Conservation (phyloP, 2,113 vertebrate genomes). For the Amazona guildingii region DNA sequence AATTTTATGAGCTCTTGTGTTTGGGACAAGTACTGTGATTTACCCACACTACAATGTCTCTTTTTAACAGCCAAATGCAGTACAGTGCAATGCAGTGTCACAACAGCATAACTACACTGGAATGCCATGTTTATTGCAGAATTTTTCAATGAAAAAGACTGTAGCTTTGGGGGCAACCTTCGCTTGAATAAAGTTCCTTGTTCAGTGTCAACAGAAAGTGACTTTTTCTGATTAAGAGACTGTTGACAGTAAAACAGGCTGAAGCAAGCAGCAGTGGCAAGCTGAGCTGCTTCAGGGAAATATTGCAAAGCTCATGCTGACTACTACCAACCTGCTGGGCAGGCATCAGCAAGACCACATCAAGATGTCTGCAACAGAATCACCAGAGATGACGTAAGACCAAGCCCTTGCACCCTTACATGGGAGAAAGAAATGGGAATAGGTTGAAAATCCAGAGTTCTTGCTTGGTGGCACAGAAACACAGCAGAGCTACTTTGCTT, state of each 20-base stretch:
- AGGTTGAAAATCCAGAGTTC: background rate
- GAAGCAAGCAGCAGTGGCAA: background rate
- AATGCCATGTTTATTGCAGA: background rate
- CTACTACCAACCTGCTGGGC: background rate
- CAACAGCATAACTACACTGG: background rate
- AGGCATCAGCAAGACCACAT: background rate
- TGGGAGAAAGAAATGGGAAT: background rate
- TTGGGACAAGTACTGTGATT: background rate
- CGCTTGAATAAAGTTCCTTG: background rate
- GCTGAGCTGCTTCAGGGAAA: background rate
- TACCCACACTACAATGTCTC: constrained; percentile 1
- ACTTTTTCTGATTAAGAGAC: background rate
- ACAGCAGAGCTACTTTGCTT: background rate
- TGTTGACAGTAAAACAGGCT: background rate
- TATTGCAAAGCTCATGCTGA: background rate
- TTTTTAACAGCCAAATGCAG: background rate
- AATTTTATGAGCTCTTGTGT: background rate
- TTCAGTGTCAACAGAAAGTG: background rate
- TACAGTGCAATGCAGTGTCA: background rate
- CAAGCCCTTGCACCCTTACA: background rate
- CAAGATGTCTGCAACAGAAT: background rate
- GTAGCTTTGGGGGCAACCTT: background rate
- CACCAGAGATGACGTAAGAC: background rate
- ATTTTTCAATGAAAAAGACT: background rate
- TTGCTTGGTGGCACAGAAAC: background rate